phyloP scores from a whole-genome alignment of 2,888 invertebrate genomes.

The Geotrupes spiniger region DNA sequence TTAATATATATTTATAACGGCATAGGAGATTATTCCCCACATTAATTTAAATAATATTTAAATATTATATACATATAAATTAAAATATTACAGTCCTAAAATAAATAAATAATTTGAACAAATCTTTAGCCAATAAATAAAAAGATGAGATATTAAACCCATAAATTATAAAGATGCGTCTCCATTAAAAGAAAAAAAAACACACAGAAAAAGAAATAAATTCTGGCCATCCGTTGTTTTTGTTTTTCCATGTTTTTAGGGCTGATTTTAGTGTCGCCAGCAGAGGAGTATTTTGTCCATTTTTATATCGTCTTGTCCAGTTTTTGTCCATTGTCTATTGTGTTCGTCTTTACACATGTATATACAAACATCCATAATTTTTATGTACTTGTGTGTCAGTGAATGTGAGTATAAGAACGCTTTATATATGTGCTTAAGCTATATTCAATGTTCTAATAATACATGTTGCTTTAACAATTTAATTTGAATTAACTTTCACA shows the following conservation, averaged over 20 bases:
- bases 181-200: conserved; percentile 32
- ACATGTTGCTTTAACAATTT: conserved; percentile 23
- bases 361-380: conserved; percentile 14
- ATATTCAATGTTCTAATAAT: conserved; percentile 21
- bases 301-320: conserved; percentile 28
- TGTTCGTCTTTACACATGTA: conserved; percentile 21
- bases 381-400: conserved; percentile 23
- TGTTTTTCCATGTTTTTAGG: conserved; percentile 22
- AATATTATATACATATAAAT: not conserved
- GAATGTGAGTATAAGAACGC: conserved; percentile 22
- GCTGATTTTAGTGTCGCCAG: conserved; percentile 36
- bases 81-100: too few relatives aligned
- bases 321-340: conserved; percentile 25
- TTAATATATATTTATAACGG: too few relatives aligned
- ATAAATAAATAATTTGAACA: conserved; percentile 1
- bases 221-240: conserved; percentile 19
- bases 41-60: too few relatives aligned
- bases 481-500: conserved; percentile 28
- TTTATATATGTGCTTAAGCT: conserved; percentile 22
- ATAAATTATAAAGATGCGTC: conserved; percentile 44
- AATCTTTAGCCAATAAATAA: conserved; percentile 27
- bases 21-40: too few relatives aligned
- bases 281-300: conserved; percentile 35
- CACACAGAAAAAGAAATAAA: conserved; percentile 5
- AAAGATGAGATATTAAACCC: conserved; percentile 11